Base-by-base conservation (phyloP, 1,140 invertebrate species). In the Phocides pigmalion region DNA sequence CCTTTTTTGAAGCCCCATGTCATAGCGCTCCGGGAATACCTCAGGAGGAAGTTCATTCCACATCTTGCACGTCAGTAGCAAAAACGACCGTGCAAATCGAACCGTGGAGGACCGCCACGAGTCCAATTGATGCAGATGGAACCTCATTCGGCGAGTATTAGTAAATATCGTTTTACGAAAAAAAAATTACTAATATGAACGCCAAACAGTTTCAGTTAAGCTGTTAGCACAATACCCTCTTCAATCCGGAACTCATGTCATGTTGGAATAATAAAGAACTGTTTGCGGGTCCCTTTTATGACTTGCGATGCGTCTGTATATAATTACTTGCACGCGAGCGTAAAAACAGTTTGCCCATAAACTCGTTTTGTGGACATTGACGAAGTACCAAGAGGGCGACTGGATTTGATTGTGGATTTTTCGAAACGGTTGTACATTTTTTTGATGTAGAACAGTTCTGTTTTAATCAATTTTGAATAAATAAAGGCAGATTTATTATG, bases 261-360 rank as follows among this genome's bases (percentile, higher is more conserved):
- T 35, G 22, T 56, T 4, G 17, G 16, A 0, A 28, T 14, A 51
- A 51, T 51, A 51, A 51, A 51, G 28, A 12, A 56, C 14, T 42
- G 20, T 42, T 56, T 25, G 28, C 49, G 28, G 12, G 17, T n/a
- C 42, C 19, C 39, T 42, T 56, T 41, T 56, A 54, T 17, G 51
- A 41, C 51, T 22, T 8, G 39, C 37, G 14, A 25, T 42, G 22
- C n/a, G 37, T 3, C 53, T 56, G 53, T 28, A 25, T 56, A 56
- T 56, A 56, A 56, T 28, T 41, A 35, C 35, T 15, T 28, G 53
- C 20, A 56, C 53, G 20, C 37, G 37, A 25, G 12, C 37, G 22
- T 42, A 42, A 42, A 56, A 51, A 22, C 35, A n/a, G 8, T 42
- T n/a, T 25, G 51, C 37, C 19, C 37, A 56, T 56, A 56, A 41